phyloP scores from a whole-genome alignment of 2,113 vertebrate genomes.

The Tyrannus savana region DNA sequence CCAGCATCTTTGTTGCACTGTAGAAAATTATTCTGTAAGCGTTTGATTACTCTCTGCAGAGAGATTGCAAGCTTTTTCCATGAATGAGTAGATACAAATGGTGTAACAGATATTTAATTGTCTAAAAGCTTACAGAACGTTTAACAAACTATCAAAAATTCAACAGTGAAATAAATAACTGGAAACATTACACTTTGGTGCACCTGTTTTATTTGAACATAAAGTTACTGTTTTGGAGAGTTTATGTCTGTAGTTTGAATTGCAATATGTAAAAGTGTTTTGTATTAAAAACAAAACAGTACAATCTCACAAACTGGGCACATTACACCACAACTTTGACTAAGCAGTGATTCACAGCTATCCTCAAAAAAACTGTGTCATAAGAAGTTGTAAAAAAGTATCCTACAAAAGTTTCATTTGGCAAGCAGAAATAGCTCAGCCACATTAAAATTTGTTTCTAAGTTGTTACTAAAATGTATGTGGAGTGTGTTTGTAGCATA shows the following conservation, averaged over 20 bases:
- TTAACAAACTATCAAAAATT: not conserved
- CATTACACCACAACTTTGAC: not conserved
- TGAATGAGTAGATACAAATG: not conserved
- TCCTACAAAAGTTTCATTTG: slow-evolving; percentile 28
- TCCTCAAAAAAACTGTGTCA: slow-evolving; percentile 14
- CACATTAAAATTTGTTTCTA: slow-evolving; percentile 27
- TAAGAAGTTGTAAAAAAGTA: slow-evolving; percentile 10
- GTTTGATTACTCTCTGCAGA: not conserved
- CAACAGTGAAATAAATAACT: not conserved
- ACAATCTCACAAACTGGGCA: not conserved
- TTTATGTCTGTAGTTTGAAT: slow-evolving; percentile 4
- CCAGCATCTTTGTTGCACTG: accelerated
- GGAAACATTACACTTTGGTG: not conserved
- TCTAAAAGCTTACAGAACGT: not conserved
- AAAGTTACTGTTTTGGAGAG: not conserved
- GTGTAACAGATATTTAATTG: not conserved
- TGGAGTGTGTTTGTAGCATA: slow-evolving; percentile 33
- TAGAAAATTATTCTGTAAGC: not conserved
- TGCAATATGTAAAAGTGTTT: not conserved
- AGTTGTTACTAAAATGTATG: slow-evolving; percentile 32
- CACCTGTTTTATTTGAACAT: slow-evolving; percentile 39
- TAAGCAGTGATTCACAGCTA: not conserved
- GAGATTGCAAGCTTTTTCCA: not conserved
- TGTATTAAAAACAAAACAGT: not conserved
- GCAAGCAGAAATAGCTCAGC: slow-evolving; percentile 15